Conservation (phyloP, 2,797 vertebrate species). For the Sebastes reedi region DNA sequence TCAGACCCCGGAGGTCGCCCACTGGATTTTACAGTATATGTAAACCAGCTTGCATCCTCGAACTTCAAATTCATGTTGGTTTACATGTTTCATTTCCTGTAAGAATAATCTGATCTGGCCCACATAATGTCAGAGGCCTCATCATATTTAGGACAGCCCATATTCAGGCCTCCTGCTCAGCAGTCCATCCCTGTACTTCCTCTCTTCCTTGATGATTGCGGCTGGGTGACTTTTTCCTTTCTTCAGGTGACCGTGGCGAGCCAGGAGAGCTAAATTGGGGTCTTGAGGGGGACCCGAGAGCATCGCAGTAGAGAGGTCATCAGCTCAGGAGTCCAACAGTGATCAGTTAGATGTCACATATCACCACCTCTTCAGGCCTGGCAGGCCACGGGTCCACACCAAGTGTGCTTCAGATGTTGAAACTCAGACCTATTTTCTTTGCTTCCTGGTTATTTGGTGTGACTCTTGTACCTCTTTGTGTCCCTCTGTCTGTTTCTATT, state of each 20-base stretch:
- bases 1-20: background rate
- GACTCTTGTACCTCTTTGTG: background rate
- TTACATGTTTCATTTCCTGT: slow-evolving; percentile 2
- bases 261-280: slow-evolving; percentile 49
- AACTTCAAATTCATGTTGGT: background rate
- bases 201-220: slow-evolving; percentile 22
- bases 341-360: slow-evolving; percentile 51
- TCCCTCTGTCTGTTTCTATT: slow-evolving; percentile 7
- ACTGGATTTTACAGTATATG: background rate
- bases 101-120: slow-evolving; percentile 18
- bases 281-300: slow-evolving; percentile 31
- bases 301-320: slow-evolving; percentile 40
- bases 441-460: background rate
- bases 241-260: slow-evolving; percentile 23
- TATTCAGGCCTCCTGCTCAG: slow-evolving; percentile 48
- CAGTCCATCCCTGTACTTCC: slow-evolving; percentile 41
- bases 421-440: slow-evolving; percentile 20
- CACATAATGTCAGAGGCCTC: slow-evolving; percentile 35
- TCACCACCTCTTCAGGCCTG: slow-evolving; percentile 25
- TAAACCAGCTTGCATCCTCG: background rate
- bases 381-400: background rate
- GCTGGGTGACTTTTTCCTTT: slow-evolving; percentile 22
- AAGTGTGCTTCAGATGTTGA: slow-evolving; percentile 21
- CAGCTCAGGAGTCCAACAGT: slow-evolving; percentile 41
- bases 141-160: slow-evolving; percentile 59